These are phyloP conservation scores for Carabus problematicus DNA, from an alignment of 2,888 invertebrate species.

Conservation along the genomic window DNA sequence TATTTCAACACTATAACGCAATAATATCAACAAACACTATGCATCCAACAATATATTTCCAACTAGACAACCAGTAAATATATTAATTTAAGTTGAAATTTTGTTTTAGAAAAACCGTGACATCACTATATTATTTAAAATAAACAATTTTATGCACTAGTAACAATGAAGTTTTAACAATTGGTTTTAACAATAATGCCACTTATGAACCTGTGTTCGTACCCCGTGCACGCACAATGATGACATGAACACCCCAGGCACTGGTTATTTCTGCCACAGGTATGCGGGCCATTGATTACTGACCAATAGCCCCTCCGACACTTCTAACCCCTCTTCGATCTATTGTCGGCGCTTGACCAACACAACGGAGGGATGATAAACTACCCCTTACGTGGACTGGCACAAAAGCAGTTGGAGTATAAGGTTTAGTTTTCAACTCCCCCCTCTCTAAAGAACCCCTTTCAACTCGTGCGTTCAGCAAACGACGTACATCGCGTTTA, in stretches of 20 bases:
- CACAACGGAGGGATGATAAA: conserved; percentile 1
- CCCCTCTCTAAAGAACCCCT: not conserved
- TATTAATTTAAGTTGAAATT: too few relatives aligned
- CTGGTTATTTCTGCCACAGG: conserved; percentile 43
- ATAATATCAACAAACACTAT: too few relatives aligned
- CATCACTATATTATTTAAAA: not conserved
- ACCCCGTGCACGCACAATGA: conserved; percentile 9
- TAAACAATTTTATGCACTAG: not conserved
- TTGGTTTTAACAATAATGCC: too few relatives aligned
- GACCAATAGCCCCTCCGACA: conserved; percentile 47
- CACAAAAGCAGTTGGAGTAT: not conserved
- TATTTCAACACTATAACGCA: too few relatives aligned
- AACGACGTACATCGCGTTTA: not conserved
- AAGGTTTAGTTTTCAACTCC: not conserved
- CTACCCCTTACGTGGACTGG: not conserved
- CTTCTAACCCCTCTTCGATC: conserved; percentile 21
- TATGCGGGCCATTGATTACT: conserved; percentile 48
- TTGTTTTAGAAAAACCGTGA: too few relatives aligned
- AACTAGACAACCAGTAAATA: too few relatives aligned
- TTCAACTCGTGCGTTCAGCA: not conserved
- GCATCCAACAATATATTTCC: too few relatives aligned
- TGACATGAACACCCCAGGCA: conserved; percentile 1
- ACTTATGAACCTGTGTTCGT: too few relatives aligned
- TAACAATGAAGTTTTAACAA: too few relatives aligned
- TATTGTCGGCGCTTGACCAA: not conserved